Percentiles rank a stretch among this genome's conserved stretches.
Conservation (phyloP, 2,797 vertebrate species). For the Poeciliopsis paucimaculata region DNA sequence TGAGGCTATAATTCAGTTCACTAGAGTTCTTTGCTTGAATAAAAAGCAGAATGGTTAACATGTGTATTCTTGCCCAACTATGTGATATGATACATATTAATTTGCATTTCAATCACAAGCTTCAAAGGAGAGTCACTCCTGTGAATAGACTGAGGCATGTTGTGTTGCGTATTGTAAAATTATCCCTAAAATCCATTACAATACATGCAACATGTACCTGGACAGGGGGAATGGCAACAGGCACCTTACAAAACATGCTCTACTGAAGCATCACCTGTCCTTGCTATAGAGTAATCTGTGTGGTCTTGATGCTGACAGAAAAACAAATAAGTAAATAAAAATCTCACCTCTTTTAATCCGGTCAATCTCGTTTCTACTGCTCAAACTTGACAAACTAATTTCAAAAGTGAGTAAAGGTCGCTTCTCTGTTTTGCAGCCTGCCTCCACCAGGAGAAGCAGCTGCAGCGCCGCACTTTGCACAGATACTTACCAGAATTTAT, state of each 20-base stretch:
- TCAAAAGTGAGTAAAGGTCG: slow-evolving; percentile 80
- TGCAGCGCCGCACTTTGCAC: slow-evolving; percentile 70
- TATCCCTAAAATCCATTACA: slow-evolving; percentile 24
- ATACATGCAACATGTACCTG: slow-evolving; percentile 21
- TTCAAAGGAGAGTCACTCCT: slow-evolving; percentile 6
- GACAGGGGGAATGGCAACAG: slow-evolving; percentile 59
- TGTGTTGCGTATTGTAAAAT: background rate
- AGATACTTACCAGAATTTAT: slow-evolving; percentile 81
- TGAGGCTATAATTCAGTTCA: slow-evolving; percentile 22
- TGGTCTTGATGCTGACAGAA: slow-evolving; percentile 37
- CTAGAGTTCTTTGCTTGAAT: slow-evolving; percentile 17
- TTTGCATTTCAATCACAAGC: slow-evolving; percentile 42
- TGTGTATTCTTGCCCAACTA: slow-evolving; percentile 17
- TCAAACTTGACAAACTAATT: slow-evolving; percentile 64
- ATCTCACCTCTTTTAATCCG: background rate
- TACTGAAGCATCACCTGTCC: slow-evolving; percentile 71
- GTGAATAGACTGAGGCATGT: slow-evolving; percentile 2
- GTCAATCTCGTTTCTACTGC: slow-evolving; percentile 9
- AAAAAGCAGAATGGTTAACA: background rate
- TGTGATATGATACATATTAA: slow-evolving; percentile 12
- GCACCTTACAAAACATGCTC: slow-evolving; percentile 41
- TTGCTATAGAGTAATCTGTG: slow-evolving; percentile 58
- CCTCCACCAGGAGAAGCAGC: slow-evolving; percentile 33
- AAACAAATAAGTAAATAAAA: slow-evolving; percentile 1
- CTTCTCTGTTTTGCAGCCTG: slow-evolving; percentile 29